phyloP scores from a whole-genome alignment of 2,797 vertebrate genomes.

The Chelmon rostratus region DNA sequence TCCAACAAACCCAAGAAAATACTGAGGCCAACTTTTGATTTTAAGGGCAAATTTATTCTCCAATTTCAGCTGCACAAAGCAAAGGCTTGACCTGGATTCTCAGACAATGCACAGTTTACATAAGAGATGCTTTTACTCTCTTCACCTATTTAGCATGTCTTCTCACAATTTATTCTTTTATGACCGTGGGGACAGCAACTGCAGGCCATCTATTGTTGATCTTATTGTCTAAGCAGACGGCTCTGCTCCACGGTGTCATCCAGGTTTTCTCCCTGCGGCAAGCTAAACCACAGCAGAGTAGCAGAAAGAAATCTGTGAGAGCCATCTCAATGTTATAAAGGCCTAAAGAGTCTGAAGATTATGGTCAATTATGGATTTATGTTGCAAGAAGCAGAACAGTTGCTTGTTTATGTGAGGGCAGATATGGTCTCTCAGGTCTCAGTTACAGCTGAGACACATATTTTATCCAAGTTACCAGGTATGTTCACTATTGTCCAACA shows the following conservation, averaged over 20 bases:
- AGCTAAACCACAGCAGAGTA: not conserved
- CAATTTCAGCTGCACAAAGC: slow-evolving; percentile 44
- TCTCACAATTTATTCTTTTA: slow-evolving; percentile 38
- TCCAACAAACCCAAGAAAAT: not conserved
- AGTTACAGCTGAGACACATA: not conserved
- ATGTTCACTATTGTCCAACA: not conserved
- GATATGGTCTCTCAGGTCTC: not conserved
- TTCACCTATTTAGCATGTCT: slow-evolving; percentile 23
- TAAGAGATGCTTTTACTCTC: slow-evolving; percentile 20
- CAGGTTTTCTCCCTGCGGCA: slow-evolving; percentile 3
- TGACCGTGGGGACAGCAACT: slow-evolving; percentile 22
- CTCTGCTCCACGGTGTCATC: slow-evolving; percentile 9
- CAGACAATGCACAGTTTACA: slow-evolving; percentile 53
- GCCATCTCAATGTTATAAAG: slow-evolving; percentile 7
- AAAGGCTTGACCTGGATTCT: slow-evolving; percentile 45
- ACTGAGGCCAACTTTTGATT: not conserved
- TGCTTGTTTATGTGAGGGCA: slow-evolving; percentile 1
- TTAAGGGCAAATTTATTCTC: slow-evolving; percentile 5
- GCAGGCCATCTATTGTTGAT: slow-evolving; percentile 40
- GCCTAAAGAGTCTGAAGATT: slow-evolving; percentile 12
- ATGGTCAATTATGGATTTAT: slow-evolving; percentile 16
- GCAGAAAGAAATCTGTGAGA: not conserved
- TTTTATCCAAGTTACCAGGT: not conserved
- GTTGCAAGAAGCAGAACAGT: slow-evolving; percentile 6
- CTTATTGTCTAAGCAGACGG: slow-evolving; percentile 15